phyloP scores from a whole-genome alignment of 2,888 invertebrate genomes.

The Synanthedon andrenaeformis region DNA sequence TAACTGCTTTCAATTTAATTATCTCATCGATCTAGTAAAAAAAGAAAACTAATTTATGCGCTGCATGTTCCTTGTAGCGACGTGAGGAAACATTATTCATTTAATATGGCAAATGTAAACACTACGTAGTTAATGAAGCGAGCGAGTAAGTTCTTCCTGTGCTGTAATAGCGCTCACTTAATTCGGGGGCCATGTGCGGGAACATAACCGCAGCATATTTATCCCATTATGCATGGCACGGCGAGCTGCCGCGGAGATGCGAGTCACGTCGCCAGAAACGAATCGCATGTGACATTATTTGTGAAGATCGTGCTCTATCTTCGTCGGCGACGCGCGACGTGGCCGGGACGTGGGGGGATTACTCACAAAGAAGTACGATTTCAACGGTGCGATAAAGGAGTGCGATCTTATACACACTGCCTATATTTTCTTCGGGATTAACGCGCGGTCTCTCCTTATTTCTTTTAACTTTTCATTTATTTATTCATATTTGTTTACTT shows the following conservation, averaged over 20 bases:
- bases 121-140: constrained; percentile 57
- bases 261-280: constrained; percentile 69
- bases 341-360: constrained; percentile 67
- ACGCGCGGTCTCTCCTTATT: constrained; percentile 43
- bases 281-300: constrained; percentile 72
- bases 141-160: constrained; percentile 50
- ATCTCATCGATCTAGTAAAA: no score
- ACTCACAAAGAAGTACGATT: constrained; percentile 70
- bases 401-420: constrained; percentile 57
- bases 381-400: constrained; percentile 66
- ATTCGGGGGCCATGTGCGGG: constrained; percentile 65
- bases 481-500: not conserved
- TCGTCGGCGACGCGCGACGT: constrained; percentile 69
- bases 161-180: constrained; percentile 63
- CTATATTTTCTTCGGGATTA: constrained; percentile 54
- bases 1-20: no score
- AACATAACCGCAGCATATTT: constrained; percentile 67
- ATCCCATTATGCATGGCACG: constrained; percentile 68
- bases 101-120: constrained; percentile 39
- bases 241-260: constrained; percentile 56
- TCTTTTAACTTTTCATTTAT: constrained; percentile 22
- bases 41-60: not conserved
- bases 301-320: constrained; percentile 72
- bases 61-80: not conserved
- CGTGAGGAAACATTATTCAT: constrained; percentile 26